Conservation (phyloP, 2,113 vertebrate species). For the Paraplagusia blochii region DNA sequence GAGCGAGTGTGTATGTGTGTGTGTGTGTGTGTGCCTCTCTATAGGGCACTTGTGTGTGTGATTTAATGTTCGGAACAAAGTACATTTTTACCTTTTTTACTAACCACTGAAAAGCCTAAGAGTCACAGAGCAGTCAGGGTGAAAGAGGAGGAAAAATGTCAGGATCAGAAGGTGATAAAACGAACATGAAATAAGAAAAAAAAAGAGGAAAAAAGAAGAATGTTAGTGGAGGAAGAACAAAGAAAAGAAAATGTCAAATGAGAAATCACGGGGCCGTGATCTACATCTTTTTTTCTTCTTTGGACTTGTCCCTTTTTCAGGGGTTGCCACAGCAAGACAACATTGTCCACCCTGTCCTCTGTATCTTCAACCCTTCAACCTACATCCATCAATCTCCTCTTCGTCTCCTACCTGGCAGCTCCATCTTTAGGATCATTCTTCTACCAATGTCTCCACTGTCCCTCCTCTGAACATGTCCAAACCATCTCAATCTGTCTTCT, state of each 20-base stretch:
- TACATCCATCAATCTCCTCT: no score
- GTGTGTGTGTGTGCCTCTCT: constrained; percentile 39
- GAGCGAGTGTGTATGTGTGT: constrained; percentile 31
- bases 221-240: constrained; percentile 28
- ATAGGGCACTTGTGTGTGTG: constrained; percentile 59
- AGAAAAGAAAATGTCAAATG: neutral
- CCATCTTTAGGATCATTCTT: no score
- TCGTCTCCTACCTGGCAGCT: no score
- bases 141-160: constrained; percentile 41
- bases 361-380: no score
- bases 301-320: no score
- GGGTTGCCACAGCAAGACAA: no score
- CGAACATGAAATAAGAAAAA: constrained; percentile 30
- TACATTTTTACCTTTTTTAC: constrained; percentile 63
- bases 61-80: constrained; percentile 61
- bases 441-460: no score
- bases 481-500: no score
- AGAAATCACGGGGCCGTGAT: constrained; percentile 21
- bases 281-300: no score
- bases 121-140: constrained; percentile 25
- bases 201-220: constrained; percentile 29
- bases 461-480: no score
- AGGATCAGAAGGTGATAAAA: constrained; percentile 51
- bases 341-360: no score
- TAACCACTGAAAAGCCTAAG: constrained; percentile 27